A percentile compares a stretch with the other conserved stretches of the same genome.
These are phyloP conservation scores for Turritopsis dohrnii DNA, from an alignment of 30 jellyfish, hydroid and myxozoan genomes.

Conservation along the genomic window DNA sequence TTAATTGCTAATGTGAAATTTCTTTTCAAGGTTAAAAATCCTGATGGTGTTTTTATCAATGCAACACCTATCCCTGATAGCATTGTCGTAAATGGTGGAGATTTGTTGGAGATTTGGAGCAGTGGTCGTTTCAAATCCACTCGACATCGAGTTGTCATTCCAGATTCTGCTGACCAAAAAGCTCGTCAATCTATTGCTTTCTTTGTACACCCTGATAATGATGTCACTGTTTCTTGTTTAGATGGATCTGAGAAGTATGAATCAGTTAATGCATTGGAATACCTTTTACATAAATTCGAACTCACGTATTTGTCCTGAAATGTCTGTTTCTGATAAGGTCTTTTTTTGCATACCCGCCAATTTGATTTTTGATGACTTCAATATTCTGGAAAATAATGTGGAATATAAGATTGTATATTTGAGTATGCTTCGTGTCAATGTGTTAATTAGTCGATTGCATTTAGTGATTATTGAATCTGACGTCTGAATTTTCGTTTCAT, in stretches of 20 bases:
- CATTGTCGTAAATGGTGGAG: constrained; percentile 37
- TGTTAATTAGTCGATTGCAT: too few relatives aligned
- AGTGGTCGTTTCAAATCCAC: constrained; percentile 35
- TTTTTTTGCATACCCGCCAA: too few relatives aligned
- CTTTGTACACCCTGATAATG: constrained; percentile 35
- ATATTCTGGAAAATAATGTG: too few relatives aligned
- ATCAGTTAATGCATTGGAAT: constrained; percentile 29
- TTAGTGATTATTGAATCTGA: too few relatives aligned
- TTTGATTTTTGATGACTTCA: too few relatives aligned
- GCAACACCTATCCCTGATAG: constrained; percentile 35
- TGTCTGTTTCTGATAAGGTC: neutral
- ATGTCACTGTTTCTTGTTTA: constrained; percentile 25
- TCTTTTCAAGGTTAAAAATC: constrained; percentile 19
- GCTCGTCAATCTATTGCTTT: constrained; percentile 39
- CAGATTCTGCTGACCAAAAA: neutral
- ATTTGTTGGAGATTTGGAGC: constrained; percentile 34
- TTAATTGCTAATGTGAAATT: neutral
- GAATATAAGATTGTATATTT: too few relatives aligned
- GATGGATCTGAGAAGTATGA: constrained; percentile 40
- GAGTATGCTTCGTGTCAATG: too few relatives aligned
- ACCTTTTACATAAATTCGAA: neutral
- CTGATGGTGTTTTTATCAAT: constrained; percentile 20
- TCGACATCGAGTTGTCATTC: constrained; percentile 28
- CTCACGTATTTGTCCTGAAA: neutral
- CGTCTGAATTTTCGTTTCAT: too few relatives aligned